phyloP scores from a whole-genome alignment of 1,140 invertebrate genomes.

The Neomicropteryx cornuta region DNA sequence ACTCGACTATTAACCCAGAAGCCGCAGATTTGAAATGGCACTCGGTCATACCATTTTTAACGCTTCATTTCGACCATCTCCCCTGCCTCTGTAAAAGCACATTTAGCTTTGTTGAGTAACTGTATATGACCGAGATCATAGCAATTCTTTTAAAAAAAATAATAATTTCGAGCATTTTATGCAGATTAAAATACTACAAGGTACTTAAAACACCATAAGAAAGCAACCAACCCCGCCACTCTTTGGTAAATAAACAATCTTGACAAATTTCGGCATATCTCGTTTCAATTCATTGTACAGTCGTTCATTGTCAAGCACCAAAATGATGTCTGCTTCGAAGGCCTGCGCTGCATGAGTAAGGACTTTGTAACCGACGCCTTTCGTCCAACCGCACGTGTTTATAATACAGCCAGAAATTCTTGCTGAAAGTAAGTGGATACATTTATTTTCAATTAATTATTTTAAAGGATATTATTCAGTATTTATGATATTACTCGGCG shows the following conservation, averaged over 20 bases:
- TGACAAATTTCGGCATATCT: constrained; percentile 88
- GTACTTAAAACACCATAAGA: constrained; percentile 3
- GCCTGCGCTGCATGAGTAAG: constrained; percentile 78
- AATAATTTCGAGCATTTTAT: too few relatives aligned
- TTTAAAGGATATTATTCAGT: too few relatives aligned
- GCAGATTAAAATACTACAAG: too few relatives aligned
- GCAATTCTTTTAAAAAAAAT: too few relatives aligned
- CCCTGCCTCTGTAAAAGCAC: too few relatives aligned
- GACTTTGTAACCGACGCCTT: constrained; percentile 76
- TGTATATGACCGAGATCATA: too few relatives aligned
- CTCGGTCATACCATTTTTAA: too few relatives aligned
- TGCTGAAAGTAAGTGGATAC: constrained; percentile 49
- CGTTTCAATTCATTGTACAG: constrained; percentile 88
- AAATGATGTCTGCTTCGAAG: constrained; percentile 91
- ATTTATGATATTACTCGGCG: too few relatives aligned
- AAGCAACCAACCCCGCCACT: constrained; percentile 77
- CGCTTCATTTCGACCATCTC: too few relatives aligned
- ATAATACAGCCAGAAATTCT: constrained; percentile 90
- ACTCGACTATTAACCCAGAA: too few relatives aligned
- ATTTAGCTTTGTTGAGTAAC: too few relatives aligned
- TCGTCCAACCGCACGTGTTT: constrained; percentile 97
- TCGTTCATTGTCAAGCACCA: constrained; percentile 94
- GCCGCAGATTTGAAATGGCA: too few relatives aligned
- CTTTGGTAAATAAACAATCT: constrained; percentile 89
- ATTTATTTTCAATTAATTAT: constrained; percentile 5